Evolutionary conservation across 2,797 vertebrate species (phyloP), one percentile per base, ranked within the genome.

Genomic region (Sebastes nivosus): DNA sequence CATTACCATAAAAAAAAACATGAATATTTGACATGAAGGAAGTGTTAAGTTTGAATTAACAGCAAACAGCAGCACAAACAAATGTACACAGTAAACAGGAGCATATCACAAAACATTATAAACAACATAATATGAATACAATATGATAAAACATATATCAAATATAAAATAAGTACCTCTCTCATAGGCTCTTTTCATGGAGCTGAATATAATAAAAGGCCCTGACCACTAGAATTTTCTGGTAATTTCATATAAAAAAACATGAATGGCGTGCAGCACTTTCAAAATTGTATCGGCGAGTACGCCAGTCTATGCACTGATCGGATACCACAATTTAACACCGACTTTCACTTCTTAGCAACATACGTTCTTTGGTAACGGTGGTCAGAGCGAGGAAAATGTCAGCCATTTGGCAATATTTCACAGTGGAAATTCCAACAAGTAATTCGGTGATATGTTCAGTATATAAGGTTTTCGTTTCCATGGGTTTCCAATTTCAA

Each of bases 261-360:
- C 46, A 68, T 0, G 22, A 42, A 65, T 25, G 34, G 36, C 36
- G 5, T 46, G 66, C 50, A 68, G 27, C 46, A 0, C 46, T 50
- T 50, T 50, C 7, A 50, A 50, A 50, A 50, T 46, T 46, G 42
- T 46, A 46, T 46, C 42, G 14, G 3, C 42, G 42, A 46, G 42
- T 18, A 18, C 14, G 1, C 0, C 6, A 46, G 16, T 46, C 6
- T 18, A 3, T 46, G 14, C 42, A 46, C 16, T 3, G 0, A 46
- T 46, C 16, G 0, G 42, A 46, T 46, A 46, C 42, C 42, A 46
- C 42, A 46, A 46, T 46, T 46, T 46, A 42, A 50, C 46, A 20
- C 18, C 0, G 46, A 50, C 46, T 50, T 50, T 50, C 46, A 50
- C 18, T 20, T 50, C 46, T 50, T 50, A 50, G 46, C 46, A 50